Conservation (phyloP, 2,113 vertebrate genomes). For the Phaethon lepturus region DNA sequence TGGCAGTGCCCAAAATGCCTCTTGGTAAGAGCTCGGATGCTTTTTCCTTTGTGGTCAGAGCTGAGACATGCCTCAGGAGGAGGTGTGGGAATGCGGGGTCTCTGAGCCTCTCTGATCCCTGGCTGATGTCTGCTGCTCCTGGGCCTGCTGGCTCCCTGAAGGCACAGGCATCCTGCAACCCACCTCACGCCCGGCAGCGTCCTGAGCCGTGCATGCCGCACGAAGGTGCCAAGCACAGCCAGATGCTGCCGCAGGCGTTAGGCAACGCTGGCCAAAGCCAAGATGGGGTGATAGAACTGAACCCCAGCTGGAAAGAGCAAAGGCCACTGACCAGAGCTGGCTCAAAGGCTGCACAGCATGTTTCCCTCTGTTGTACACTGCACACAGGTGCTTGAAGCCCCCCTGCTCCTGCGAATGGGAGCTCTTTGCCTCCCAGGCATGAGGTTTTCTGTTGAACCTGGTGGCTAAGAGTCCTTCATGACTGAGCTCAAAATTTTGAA, state of each 20-base stretch:
- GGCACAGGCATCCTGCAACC: not conserved
- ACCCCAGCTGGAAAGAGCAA: not conserved
- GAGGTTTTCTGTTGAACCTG: not conserved
- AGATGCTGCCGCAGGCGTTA: fast-evolving
- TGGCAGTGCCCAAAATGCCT: not conserved
- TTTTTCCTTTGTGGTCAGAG: not conserved
- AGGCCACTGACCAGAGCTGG: not conserved
- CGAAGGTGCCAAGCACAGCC: not conserved
- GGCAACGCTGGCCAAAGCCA: not conserved
- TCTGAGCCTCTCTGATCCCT: not conserved
- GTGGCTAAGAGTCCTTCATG: not conserved
- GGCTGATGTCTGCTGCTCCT: not conserved
- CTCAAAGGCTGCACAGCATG: not conserved
- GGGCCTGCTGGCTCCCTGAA: not conserved
- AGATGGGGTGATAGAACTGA: not conserved
- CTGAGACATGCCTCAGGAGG: not conserved
- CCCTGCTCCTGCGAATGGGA: not conserved
- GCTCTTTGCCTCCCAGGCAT: not conserved
- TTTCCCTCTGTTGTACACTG: not conserved
- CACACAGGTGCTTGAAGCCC: not conserved
- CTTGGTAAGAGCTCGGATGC: not conserved
- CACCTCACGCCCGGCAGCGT: not conserved
- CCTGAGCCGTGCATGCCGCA: fast-evolving
- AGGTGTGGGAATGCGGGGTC: not conserved
- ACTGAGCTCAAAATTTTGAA: not conserved